Base-by-base conservation (phyloP, 1,140 invertebrate genomes). In the Papilio glaucus region DNA sequence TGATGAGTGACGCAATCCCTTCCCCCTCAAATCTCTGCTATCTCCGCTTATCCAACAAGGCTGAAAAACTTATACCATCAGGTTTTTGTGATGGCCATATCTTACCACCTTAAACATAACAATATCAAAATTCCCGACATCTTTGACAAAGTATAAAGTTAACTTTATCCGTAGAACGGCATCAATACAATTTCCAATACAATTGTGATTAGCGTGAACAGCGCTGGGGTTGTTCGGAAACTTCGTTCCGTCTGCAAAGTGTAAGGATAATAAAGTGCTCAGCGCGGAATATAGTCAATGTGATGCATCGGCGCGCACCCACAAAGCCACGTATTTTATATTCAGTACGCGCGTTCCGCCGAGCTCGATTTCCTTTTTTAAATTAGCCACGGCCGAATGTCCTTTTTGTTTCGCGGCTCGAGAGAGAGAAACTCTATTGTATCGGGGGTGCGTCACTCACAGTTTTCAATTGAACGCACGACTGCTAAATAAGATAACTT, bases 361-460 rank as follows among this genome's bases (percentile, higher is more conserved):
- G 75, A 85, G 83, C 86, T 90, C 88, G 85, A 87, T 90, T 90
- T 90, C 86, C 87, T 88, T 89, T 91, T 91, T 90, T 82, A 89
- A 91, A 90, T 91, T 91, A 91, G 87, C 86, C 79, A 86, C 85
- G 86, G 86, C 78, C 85, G 84, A 87, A 81, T 87, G 85, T 91
- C 82, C 83, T 88, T 86, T 89, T 91, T 90, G 89, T 91, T 91
- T 90, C 82, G 81, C 73, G 76, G 45, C 68, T 45, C 61, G 60
- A 76, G 79, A 81, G 77, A 83, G 77, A 78, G 76, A 41, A 39
- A 65, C 29, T 38, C 77, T 79, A 79, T 78, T 74, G 76, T 83
- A 74, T 71, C 62, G 33, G 71, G 82, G 85, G 81, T 74, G 74
- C 72, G 79, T 76, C 80, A 79, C 76, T 78, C 76, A 80, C 78